A percentile compares a stretch with the other conserved stretches of the same genome.
phyloP scores from a whole-genome alignment of 1,140 invertebrate genomes.

The Centruroides vittatus region DNA sequence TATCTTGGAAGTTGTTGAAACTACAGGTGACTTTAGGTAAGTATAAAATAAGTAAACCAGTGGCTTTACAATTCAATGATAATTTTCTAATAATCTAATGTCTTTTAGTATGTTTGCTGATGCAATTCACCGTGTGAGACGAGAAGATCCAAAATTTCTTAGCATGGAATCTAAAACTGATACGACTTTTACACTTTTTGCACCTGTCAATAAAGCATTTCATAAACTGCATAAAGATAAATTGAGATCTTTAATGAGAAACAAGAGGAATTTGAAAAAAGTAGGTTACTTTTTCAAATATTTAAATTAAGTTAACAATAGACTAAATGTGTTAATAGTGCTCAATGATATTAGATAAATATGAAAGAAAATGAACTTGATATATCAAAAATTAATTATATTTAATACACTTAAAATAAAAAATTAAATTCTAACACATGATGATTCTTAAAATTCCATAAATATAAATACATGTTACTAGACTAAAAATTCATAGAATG shows the following conservation, averaged over 20 bases:
- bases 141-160: constrained; percentile 22
- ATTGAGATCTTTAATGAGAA: constrained; percentile 25
- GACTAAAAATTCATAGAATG: no score
- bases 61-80: no score
- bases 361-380: no score
- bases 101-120: constrained; percentile 29
- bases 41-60: no score
- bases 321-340: no score
- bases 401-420: no score
- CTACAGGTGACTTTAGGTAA: constrained; percentile 11
- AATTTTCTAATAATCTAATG: not conserved
- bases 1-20: constrained; percentile 10
- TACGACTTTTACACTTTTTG: constrained; percentile 37
- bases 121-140: constrained; percentile 27
- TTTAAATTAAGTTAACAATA: no score
- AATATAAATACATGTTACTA: no score
- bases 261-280: constrained; percentile 25
- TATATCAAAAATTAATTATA: no score
- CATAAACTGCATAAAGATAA: constrained; percentile 25
- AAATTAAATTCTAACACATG: no score
- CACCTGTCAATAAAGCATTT: constrained; percentile 36
- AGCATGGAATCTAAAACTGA: constrained; percentile 19
- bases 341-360: no score
- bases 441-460: no score
- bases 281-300: constrained; percentile 15